Conservation (phyloP, 2,113 vertebrate species). For the Machaerirhynchus nigripectus region DNA sequence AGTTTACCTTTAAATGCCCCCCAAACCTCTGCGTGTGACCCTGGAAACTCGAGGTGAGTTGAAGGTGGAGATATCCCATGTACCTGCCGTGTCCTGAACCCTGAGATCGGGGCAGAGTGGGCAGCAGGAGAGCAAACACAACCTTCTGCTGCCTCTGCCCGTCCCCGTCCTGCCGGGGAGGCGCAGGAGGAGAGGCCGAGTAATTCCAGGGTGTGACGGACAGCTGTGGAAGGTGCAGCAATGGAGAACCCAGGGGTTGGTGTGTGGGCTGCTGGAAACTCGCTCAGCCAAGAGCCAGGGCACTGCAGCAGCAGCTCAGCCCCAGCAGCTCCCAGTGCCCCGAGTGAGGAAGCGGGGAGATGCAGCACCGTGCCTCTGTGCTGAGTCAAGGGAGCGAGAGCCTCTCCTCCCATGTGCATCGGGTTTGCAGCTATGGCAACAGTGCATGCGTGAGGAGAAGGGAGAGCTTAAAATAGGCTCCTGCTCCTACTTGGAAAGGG, state of each 20-base stretch:
- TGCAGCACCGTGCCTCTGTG: not conserved
- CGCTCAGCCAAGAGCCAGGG: not conserved
- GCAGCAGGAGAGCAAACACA: fast-evolving
- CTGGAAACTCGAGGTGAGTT: not conserved
- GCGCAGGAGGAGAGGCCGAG: not conserved
- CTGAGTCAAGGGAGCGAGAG: not conserved
- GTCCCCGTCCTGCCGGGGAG: not conserved
- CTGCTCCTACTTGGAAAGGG: constrained; percentile 41
- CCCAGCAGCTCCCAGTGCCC: not conserved
- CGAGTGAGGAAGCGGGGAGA: not conserved
- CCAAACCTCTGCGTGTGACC: not conserved
- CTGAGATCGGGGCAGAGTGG: not conserved
- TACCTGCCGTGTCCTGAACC: fast-evolving
- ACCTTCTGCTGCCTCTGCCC: not conserved
- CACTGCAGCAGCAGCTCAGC: not conserved
- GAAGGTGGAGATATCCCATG: not conserved
- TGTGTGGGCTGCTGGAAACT: not conserved
- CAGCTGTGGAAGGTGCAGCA: not conserved
- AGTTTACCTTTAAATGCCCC: not conserved
- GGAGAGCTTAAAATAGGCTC: constrained; percentile 47
- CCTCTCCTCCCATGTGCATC: not conserved
- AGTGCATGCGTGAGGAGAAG: not conserved
- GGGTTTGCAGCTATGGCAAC: constrained; percentile 31
- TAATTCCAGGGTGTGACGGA: not conserved
- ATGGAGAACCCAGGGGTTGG: not conserved